phyloP scores from a whole-genome alignment of 2,113 vertebrate species.

The Redunca redunca region DNA sequence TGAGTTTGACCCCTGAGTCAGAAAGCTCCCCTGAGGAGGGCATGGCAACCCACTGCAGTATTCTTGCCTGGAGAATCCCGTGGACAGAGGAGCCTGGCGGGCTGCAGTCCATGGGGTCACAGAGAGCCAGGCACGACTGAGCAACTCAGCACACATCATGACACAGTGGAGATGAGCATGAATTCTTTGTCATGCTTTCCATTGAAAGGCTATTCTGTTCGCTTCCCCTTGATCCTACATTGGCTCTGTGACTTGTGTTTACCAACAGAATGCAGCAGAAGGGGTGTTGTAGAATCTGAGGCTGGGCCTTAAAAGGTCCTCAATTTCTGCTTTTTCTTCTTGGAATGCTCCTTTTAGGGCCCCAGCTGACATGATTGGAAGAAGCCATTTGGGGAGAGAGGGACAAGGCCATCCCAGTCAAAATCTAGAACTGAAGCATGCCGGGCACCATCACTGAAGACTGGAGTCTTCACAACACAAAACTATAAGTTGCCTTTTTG shows the following conservation, averaged over 20 bases:
- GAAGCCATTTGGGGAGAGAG: background rate
- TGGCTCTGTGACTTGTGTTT: background rate
- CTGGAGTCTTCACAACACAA: background rate
- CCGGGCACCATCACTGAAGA: background rate
- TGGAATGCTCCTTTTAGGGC: background rate
- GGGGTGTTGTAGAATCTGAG: background rate
- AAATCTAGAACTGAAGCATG: background rate
- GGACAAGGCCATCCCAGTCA: background rate
- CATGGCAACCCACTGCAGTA: background rate
- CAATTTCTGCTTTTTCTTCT: background rate
- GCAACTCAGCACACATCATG: rapidly evolving
- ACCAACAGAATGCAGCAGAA: background rate
- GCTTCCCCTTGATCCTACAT: background rate
- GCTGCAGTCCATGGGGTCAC: background rate
- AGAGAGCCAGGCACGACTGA: rapidly evolving
- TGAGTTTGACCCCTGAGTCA: background rate
- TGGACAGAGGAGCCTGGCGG: background rate
- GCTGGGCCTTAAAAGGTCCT: background rate
- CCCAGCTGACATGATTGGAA: background rate
- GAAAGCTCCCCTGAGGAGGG: background rate
- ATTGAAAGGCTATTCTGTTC: background rate
- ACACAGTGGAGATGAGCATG: background rate
- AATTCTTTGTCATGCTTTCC: background rate
- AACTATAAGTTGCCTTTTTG: background rate
- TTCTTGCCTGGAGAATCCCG: background rate